Evolutionary conservation across 2,888 invertebrate genomes (phyloP).

Genomic region (Leptopterna dolabrata): DNA sequence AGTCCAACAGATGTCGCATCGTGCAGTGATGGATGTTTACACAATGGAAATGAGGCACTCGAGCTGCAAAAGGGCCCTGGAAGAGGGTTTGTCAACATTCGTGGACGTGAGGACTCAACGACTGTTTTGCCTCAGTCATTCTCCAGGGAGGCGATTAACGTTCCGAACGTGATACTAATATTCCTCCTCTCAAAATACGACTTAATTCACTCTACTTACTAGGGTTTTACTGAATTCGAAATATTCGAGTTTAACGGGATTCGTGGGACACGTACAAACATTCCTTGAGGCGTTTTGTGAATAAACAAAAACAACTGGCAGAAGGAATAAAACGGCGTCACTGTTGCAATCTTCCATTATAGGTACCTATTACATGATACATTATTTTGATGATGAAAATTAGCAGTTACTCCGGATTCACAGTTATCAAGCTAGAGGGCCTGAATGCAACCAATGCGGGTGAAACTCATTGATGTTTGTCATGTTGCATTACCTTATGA

Average conservation of each 20-base stretch:
- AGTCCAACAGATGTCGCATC: conserved; percentile 28
- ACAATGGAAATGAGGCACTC: conserved; percentile 46
- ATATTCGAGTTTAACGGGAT: neutral
- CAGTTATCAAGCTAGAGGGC: too few species aligned
- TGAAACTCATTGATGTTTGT: too few species aligned
- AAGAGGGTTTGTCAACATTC: neutral
- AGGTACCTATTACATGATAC: too few species aligned
- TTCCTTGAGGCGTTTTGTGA: too few species aligned
- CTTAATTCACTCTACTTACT: neutral
- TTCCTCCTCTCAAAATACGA: neutral
- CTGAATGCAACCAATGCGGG: too few species aligned
- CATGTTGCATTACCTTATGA: too few species aligned
- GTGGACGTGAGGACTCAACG: conserved; percentile 3
- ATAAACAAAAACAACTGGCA: too few species aligned
- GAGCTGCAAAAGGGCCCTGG: neutral
- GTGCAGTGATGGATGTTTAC: conserved; percentile 37
- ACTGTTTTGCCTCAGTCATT: neutral
- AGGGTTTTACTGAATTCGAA: neutral
- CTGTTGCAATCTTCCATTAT: too few species aligned
- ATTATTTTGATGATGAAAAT: too few species aligned
- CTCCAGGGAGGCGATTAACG: neutral
- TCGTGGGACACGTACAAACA: too few species aligned
- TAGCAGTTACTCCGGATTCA: too few species aligned
- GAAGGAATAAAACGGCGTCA: too few species aligned
- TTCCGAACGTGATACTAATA: neutral